These are phyloP conservation scores for Stramonita haemastoma DNA, from an alignment of 2,888 invertebrate species.

Conservation along the genomic window DNA sequence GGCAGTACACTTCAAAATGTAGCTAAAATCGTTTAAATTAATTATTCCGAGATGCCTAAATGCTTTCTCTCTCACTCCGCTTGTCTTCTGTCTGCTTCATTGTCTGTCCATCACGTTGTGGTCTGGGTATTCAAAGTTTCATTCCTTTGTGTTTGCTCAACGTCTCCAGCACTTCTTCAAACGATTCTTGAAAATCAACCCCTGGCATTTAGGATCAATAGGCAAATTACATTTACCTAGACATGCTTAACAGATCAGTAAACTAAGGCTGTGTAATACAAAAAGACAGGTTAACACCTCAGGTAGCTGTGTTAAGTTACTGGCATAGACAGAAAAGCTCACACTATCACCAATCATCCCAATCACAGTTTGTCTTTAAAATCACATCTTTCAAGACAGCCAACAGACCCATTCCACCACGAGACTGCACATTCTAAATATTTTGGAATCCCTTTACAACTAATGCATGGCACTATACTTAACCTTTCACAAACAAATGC, in stretches of 20 bases:
- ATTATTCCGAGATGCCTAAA: too few species aligned
- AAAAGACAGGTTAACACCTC: too few species aligned
- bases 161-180: too few species aligned
- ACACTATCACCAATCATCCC: not conserved
- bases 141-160: not conserved
- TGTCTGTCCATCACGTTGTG: not conserved
- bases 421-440: not conserved
- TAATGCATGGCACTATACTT: not conserved
- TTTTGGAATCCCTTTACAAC: not conserved
- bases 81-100: not conserved
- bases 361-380: not conserved
- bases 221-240: not conserved
- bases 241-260: not conserved
- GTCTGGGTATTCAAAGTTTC: not conserved
- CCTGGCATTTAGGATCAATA: not conserved
- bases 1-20: too few species aligned
- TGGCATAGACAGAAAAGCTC: not conserved
- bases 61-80: not conserved
- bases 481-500: conserved; percentile 50
- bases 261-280: too few species aligned
- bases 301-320: too few species aligned
- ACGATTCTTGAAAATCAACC: not conserved
- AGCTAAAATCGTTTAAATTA: too few species aligned
- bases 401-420: not conserved
- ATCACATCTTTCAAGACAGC: not conserved